Percentiles rank a stretch among this genome's conserved stretches.
Evolutionary conservation across 2,113 vertebrate species (phyloP).

Genomic region (Chaenogobius annularis): DNA sequence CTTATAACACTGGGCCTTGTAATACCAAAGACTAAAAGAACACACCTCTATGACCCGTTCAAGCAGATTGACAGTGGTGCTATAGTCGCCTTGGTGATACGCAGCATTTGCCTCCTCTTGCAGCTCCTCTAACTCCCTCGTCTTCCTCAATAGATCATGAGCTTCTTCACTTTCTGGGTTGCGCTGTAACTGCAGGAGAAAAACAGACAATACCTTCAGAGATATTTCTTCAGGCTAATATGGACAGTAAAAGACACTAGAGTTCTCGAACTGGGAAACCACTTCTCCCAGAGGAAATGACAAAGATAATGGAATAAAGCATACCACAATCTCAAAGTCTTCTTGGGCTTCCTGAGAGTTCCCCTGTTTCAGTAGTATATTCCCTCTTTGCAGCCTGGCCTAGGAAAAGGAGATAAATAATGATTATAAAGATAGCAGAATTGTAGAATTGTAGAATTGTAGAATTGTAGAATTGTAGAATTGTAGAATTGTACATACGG

Average conservation of each 20-base stretch:
- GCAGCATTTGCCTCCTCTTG: conserved; percentile 71
- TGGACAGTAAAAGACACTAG: background rate
- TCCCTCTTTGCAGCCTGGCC: conserved; percentile 82
- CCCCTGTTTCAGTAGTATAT: conserved; percentile 82
- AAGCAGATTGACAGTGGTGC: conserved; percentile 61
- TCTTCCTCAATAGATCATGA: conserved; percentile 70
- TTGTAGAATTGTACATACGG: conserved; percentile 64
- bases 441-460: background rate
- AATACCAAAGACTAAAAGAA: background rate
- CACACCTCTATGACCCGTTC: conserved; percentile 79
- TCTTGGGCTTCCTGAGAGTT: conserved; percentile 74
- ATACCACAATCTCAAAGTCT: conserved; percentile 82
- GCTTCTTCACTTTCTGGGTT: conserved; percentile 76
- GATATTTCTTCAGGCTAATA: background rate
- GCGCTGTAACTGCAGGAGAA: conserved; percentile 68
- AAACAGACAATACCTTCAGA: background rate
- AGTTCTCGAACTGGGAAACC: background rate
- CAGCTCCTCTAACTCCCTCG: conserved; percentile 73
- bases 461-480: conserved; percentile 17
- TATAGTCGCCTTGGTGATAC: conserved; percentile 76
- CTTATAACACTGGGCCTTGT: too few species aligned
- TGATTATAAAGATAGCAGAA: background rate
- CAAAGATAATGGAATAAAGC: conserved; percentile 10
- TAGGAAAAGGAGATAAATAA: conserved; percentile 31
- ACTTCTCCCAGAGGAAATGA: background rate